These are phyloP conservation scores for Whitmania pigra DNA, from an alignment of 1,140 invertebrate genomes.

Conservation along the genomic window DNA sequence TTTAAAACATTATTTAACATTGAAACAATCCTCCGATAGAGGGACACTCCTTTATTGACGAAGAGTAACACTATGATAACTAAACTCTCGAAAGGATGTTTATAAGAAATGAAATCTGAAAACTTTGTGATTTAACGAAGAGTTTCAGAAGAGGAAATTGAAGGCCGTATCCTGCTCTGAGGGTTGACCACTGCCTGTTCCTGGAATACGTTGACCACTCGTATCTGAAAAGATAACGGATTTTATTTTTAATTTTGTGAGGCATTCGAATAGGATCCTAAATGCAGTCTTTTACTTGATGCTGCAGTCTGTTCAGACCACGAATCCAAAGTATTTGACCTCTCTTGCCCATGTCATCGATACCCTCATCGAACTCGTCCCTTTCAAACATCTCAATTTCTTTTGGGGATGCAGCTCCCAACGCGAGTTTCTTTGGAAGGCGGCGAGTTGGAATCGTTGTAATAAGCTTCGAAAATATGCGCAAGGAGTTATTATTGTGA, in stretches of 20 bases:
- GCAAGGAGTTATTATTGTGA: background rate
- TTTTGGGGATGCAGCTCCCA: constrained; percentile 30
- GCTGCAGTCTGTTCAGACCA: constrained; percentile 91
- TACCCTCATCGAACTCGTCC: constrained; percentile 21
- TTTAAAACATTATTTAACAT: no score
- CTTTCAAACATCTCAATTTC: constrained; percentile 17
- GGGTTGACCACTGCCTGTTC: constrained; percentile 19
- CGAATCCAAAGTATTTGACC: constrained; percentile 99
- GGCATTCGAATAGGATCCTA: background rate
- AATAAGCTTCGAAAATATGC: constrained; percentile 46
- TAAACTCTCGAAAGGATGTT: no score
- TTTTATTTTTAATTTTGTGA: background rate
- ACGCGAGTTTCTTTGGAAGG: constrained; percentile 59
- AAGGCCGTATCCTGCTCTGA: constrained; percentile 13
- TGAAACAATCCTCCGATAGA: no score
- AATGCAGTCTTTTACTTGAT: constrained; percentile 69
- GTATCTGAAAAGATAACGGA: constrained; percentile 63
- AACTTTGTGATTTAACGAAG: background rate
- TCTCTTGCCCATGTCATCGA: constrained; percentile 29
- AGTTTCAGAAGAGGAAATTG: background rate
- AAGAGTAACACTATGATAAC: no score
- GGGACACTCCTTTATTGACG: no score
- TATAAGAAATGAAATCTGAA: no score
- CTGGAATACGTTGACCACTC: constrained; percentile 94
- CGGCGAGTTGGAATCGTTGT: constrained; percentile 83